Conservation (phyloP, 2,888 invertebrate genomes). For the Auanema sp. region DNA sequence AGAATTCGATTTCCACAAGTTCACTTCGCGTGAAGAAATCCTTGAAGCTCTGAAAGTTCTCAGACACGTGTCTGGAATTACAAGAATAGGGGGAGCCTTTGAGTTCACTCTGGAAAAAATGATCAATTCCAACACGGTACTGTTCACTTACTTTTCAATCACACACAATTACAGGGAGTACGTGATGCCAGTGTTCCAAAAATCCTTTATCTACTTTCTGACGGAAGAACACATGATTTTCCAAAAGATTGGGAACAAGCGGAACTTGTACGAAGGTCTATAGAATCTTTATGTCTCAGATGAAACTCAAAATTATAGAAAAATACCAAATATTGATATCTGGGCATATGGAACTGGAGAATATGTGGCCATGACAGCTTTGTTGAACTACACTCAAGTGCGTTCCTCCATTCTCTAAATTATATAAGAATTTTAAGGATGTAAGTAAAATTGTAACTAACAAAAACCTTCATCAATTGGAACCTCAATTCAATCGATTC, state of each 20-base stretch:
- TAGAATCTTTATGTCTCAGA: not conserved
- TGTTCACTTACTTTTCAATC: not conserved
- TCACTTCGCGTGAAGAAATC: constrained; percentile 53
- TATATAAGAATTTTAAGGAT: constrained; percentile 18
- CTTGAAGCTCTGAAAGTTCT: constrained; percentile 54
- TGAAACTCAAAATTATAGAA: constrained; percentile 12
- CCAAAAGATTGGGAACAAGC: constrained; percentile 59
- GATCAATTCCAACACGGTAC: constrained; percentile 43
- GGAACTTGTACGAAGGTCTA: constrained; percentile 41
- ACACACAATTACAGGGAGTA: constrained; percentile 46
- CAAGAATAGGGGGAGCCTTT: constrained; percentile 60
- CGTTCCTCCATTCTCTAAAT: constrained; percentile 5
- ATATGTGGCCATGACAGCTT: constrained; percentile 60
- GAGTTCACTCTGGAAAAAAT: constrained; percentile 52
- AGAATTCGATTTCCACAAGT: constrained; percentile 60
- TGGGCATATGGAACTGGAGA: constrained; percentile 64
- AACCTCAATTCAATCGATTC: constrained; percentile 54
- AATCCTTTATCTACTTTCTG: constrained; percentile 60
- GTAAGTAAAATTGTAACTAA: constrained; percentile 57
- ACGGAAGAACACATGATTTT: constrained; percentile 62
- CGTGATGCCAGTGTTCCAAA: constrained; percentile 58
- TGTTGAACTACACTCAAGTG: constrained; percentile 54
- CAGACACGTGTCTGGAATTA: constrained; percentile 61
- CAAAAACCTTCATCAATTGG: constrained; percentile 54
- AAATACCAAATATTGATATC: constrained; percentile 53